These are phyloP conservation scores for Macrocentrus cingulum DNA, from an alignment of 1,140 invertebrate species.

Conservation along the genomic window DNA sequence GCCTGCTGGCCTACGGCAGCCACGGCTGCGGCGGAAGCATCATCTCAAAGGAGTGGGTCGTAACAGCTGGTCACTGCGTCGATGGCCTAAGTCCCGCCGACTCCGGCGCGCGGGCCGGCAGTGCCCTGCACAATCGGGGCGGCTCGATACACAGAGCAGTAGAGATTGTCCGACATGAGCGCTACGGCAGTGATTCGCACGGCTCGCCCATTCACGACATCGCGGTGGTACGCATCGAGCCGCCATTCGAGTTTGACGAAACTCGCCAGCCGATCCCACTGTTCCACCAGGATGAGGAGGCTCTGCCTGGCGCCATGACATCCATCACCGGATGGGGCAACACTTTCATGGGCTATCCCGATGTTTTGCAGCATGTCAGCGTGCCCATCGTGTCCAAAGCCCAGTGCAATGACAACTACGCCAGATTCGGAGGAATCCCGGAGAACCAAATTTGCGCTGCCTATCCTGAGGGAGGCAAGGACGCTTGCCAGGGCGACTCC, in stretches of 20 bases:
- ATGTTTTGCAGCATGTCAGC: conserved; percentile 36
- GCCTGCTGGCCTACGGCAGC: conserved; percentile 53
- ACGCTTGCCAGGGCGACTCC: conserved; percentile 64
- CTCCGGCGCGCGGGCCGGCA: conserved; percentile 28
- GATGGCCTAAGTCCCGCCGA: not conserved
- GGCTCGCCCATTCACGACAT: conserved; percentile 28
- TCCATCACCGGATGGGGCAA: conserved; percentile 50
- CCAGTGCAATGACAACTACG: conserved; percentile 42
- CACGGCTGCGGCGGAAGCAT: conserved; percentile 67
- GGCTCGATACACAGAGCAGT: conserved; percentile 24
- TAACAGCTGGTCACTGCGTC: conserved; percentile 66
- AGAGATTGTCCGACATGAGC: conserved; percentile 21
- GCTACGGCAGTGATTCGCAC: not conserved
- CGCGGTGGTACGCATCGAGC: conserved; percentile 22
- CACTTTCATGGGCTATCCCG: conserved; percentile 23
- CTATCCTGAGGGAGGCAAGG: conserved; percentile 63
- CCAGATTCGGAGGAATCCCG: conserved; percentile 53
- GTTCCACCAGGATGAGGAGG: conserved; percentile 16
- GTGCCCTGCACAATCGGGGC: conserved; percentile 3
- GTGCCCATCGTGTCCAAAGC: conserved; percentile 47
- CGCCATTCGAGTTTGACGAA: conserved; percentile 26
- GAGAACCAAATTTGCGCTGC: conserved; percentile 73
- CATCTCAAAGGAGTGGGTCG: conserved; percentile 58
- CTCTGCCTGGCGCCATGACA: conserved; percentile 31
- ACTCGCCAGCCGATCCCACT: conserved; percentile 23